phyloP scores from a whole-genome alignment of 2,888 invertebrate genomes.

The Creontiades dilutus region DNA sequence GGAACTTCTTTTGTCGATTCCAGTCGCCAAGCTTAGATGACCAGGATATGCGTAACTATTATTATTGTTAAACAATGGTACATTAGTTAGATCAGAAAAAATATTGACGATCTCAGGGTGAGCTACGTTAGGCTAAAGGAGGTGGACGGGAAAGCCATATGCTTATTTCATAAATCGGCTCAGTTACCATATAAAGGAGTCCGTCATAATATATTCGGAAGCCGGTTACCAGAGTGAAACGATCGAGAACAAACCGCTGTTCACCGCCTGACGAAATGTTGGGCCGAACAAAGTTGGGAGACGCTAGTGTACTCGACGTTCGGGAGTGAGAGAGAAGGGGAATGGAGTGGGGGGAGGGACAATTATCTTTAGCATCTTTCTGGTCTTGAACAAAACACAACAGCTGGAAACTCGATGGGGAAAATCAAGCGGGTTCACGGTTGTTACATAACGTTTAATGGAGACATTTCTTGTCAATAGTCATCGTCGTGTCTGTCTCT shows the following conservation, averaged over 20 bases:
- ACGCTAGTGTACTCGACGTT: background rate
- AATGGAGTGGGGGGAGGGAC: background rate
- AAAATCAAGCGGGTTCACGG: background rate
- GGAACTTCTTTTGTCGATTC: background rate
- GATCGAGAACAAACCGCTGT: constrained; percentile 7
- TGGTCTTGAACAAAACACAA: constrained; percentile 28
- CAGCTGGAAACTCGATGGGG: background rate
- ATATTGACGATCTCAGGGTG: no score
- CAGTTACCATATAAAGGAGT: background rate
- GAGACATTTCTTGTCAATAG: no score
- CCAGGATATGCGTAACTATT: no score
- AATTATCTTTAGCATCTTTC: constrained; percentile 46
- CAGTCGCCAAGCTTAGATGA: background rate
- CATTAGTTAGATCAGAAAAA: no score
- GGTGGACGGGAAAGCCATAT: background rate
- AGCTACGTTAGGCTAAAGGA: no score
- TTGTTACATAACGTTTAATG: no score
- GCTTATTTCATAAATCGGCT: background rate
- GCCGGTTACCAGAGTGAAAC: constrained; percentile 24
- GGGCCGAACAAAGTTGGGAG: background rate
- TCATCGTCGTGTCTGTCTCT: no score
- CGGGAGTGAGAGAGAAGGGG: background rate
- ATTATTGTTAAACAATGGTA: no score
- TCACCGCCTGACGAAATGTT: background rate
- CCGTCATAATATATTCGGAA: constrained; percentile 6